Conservation (phyloP, 2,113 vertebrate species). For the Taxidea taxus region DNA sequence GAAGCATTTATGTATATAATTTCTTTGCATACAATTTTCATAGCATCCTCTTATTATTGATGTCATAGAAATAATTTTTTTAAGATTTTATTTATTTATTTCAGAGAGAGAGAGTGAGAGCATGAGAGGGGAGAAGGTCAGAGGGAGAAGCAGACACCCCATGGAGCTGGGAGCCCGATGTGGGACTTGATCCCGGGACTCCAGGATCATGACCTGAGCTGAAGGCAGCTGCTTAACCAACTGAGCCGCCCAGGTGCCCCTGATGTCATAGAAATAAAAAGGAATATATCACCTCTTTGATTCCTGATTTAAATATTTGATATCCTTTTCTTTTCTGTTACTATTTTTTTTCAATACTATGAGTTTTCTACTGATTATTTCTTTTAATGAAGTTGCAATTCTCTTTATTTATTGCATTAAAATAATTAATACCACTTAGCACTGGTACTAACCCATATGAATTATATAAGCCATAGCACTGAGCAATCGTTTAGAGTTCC, state of each 20-base stretch:
- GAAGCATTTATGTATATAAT: neutral
- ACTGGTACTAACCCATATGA: neutral
- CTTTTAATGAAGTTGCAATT: neutral
- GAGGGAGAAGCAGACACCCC: no score
- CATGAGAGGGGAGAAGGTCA: no score
- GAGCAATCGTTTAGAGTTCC: neutral
- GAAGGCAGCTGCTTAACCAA: no score
- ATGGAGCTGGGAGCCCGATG: no score
- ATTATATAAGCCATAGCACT: neutral
- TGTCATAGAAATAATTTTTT: no score
- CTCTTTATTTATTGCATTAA: neutral
- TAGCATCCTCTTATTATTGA: neutral
- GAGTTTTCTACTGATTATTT: neutral
- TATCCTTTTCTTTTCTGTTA: neutral
- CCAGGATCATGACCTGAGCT: no score
- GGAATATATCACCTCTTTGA: neutral
- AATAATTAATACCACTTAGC: neutral
- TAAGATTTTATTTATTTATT: no score
- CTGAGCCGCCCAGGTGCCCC: no score
- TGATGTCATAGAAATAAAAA: no score
- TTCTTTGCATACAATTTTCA: neutral
- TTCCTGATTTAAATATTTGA: neutral
- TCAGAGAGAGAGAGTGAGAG: no score
- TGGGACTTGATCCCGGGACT: no score
- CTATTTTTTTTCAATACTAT: neutral